Evolutionary conservation across 1,140 invertebrate genomes (phyloP), one percentile per base, ranked within the genome.

Genomic region (Ectropis grisescens): DNA sequence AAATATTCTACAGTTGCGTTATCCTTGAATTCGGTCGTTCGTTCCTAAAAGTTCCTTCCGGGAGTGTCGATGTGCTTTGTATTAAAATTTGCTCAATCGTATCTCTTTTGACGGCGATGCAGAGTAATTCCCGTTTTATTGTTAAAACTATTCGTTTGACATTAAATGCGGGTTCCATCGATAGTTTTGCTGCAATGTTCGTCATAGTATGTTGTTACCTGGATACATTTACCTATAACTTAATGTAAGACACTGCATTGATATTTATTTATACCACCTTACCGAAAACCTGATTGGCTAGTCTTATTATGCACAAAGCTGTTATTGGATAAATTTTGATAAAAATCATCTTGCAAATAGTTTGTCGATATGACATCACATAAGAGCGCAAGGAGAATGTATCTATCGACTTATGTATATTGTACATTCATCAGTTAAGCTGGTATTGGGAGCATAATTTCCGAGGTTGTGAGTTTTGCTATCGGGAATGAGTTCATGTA

Each of bases 371-470:
- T 19, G 16, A 8, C 3, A 19, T 15, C 13, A 28, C 22, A 23
- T 41, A 37, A 47, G 60, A 48, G 49, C 45, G 53, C 54, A 57
- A 60, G 68, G 52, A 51, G 26, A 47, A 33, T 43, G 33, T 55
- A 49, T 52, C 33, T 49, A 50, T 58, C 41, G 50, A 55, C 38
- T 52, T 59, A 35, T 26, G 37, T 33, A 44, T 56, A 29, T 67
- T 69, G 59, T 69, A 64, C 69, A 64, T 51, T 61, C 53, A 67
- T 60, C 64, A 58, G 57, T 66, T 42, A 74, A 76, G 75, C 75
- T 80, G 75, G 75, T 80, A 75, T 75, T 80, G 75, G 75, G 75
- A 80, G 75, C 71, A 80, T 80, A 49, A 75, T 78, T 80, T 78
- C 70, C 75, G 72, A 69, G 70, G 75, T 80, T 80, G 71, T 78